A percentile compares a stretch with the other conserved stretches of the same genome.
These are phyloP conservation scores for Trochalopteron elliotii DNA, from an alignment of 2,113 vertebrate species.

Conservation along the genomic window DNA sequence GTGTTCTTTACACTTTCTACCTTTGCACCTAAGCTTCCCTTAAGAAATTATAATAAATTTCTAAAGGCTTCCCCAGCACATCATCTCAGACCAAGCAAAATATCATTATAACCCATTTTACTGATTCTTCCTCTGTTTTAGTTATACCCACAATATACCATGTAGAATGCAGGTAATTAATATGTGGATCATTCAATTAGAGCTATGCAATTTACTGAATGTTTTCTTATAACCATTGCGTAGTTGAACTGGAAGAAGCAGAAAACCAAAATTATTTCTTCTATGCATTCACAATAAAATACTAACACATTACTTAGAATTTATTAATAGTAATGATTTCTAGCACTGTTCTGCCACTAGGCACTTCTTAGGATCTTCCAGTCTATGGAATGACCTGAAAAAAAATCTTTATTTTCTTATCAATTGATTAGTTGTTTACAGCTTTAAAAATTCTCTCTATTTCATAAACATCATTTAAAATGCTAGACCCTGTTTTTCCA, in stretches of 20 bases:
- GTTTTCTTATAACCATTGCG: background rate
- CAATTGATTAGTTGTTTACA: background rate
- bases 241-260: background rate
- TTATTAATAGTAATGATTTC: background rate
- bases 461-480: background rate
- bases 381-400: background rate
- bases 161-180: background rate
- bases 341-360: background rate
- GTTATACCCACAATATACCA: background rate
- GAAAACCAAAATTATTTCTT: background rate
- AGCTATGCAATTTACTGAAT: background rate
- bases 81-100: background rate
- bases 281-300: background rate
- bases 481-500: background rate
- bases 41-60: background rate
- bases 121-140: background rate
- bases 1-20: background rate
- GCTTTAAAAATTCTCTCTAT: background rate
- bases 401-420: background rate
- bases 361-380: background rate
- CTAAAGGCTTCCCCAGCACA: background rate
- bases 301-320: background rate
- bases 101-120: background rate
- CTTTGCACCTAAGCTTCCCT: background rate
- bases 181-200: background rate